Evolutionary conservation across 2,113 vertebrate genomes (phyloP).

Genomic region (Psammodynastes pulverulentus): DNA sequence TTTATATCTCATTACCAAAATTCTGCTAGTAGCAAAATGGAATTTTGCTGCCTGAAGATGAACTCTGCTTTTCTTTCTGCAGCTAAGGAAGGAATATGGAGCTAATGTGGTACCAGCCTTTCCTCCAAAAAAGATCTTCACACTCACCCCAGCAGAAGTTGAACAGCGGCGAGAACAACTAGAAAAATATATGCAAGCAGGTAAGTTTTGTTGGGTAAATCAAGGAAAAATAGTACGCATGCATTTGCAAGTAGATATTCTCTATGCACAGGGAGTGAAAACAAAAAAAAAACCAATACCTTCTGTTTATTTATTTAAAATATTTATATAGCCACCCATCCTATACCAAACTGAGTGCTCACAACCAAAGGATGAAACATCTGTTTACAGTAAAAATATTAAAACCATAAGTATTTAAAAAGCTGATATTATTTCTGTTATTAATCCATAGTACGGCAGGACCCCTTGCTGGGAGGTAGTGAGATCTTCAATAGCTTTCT

Average conservation of each 20-base stretch:
- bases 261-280: too few species aligned
- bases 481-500: conserved; percentile 97
- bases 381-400: background rate
- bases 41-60: background rate
- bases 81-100: conserved; percentile 96
- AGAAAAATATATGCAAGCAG: conserved; percentile 99
- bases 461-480: conserved; percentile 86
- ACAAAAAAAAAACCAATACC: too few species aligned
- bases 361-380: background rate
- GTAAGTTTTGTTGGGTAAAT: conserved; percentile 69
- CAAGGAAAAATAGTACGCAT: background rate
- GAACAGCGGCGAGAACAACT: conserved; percentile 95
- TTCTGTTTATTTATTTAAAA: background rate
- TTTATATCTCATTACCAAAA: background rate
- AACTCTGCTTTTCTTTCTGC: conserved; percentile 31
- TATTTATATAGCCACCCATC: background rate
- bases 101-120: conserved; percentile 90
- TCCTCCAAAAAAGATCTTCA: conserved; percentile 98
- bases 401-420: background rate
- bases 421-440: background rate
- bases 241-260: background rate
- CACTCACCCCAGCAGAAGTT: conserved; percentile 89
- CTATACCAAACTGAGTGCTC: background rate
- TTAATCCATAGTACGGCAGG: conserved; percentile 84
- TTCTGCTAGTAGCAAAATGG: background rate